These are phyloP conservation scores for Pantelozetes paolii DNA, from an alignment of 2,888 invertebrate species.

Conservation along the genomic window DNA sequence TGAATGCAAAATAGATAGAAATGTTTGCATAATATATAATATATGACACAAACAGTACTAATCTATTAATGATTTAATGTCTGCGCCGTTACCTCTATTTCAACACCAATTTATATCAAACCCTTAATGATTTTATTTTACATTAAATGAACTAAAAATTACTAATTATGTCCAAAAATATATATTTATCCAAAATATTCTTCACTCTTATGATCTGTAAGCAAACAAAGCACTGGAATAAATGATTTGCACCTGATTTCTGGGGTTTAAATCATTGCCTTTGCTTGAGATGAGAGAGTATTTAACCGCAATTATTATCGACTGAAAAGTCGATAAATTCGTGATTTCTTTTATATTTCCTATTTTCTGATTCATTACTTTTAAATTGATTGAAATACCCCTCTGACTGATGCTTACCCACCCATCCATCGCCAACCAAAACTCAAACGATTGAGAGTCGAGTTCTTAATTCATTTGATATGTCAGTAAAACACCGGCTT, in stretches of 20 bases:
- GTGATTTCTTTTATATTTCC: no score
- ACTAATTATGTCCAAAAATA: not conserved
- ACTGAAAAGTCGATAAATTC: no score
- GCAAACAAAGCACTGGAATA: no score
- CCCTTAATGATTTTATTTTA: slow-evolving; percentile 11
- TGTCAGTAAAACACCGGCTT: not conserved
- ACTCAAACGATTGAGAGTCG: not conserved
- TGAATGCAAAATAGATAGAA: not conserved
- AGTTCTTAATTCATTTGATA: slow-evolving; percentile 5
- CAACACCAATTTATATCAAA: slow-evolving; percentile 8
- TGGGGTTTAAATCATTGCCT: no score
- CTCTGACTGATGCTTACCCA: no score
- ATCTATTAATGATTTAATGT: slow-evolving; percentile 13
- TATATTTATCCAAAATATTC: not conserved
- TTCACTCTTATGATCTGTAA: no score
- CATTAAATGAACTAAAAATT: not conserved
- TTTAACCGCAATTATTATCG: no score
- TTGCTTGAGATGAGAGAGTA: no score
- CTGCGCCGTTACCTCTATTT: slow-evolving; percentile 3
- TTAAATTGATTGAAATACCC: no score
- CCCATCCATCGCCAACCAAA: no score
- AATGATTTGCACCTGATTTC: no score
- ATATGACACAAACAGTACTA: not conserved
- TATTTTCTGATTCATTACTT: no score
- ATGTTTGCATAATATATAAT: not conserved